Conservation (phyloP, 2,797 vertebrate genomes). For the Loriculus beryllinus region DNA sequence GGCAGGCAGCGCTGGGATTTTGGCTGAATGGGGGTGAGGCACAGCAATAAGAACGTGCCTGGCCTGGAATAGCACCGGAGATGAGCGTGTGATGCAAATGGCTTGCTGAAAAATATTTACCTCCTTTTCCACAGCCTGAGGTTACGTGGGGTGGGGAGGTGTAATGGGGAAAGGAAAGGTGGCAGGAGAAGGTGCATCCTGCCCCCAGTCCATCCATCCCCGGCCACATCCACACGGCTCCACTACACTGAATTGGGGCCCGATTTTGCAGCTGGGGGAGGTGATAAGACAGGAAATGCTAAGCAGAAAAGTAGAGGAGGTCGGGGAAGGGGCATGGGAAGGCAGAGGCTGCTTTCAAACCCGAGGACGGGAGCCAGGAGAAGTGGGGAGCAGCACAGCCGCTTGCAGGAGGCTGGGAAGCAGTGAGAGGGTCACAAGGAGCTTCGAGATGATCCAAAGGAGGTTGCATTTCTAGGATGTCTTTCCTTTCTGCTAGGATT, state of each 20-base stretch:
- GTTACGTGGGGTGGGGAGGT: not conserved
- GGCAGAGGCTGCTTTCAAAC: not conserved
- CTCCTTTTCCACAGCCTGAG: not conserved
- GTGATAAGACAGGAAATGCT: not conserved
- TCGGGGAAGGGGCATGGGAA: constrained; percentile 14
- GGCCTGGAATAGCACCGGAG: not conserved
- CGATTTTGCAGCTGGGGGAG: not conserved
- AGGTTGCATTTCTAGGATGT: not conserved
- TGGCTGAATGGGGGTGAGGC: not conserved
- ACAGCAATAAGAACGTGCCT: not conserved
- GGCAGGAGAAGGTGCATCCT: fast-evolving
- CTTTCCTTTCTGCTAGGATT: not conserved
- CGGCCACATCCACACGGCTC: too few species aligned
- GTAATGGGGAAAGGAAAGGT: not conserved
- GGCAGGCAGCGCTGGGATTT: not conserved
- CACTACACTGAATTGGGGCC: not conserved
- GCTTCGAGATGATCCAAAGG: not conserved
- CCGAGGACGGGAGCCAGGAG: not conserved
- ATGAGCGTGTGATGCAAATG: not conserved
- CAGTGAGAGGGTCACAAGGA: not conserved
- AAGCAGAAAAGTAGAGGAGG: not conserved
- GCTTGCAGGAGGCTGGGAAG: not conserved
- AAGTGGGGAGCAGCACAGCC: fast-evolving
- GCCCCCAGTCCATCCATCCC: fast-evolving
- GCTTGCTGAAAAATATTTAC: not conserved